Evolutionary conservation across 2,797 vertebrate species (phyloP).

Genomic region (Artibeus lituratus): DNA sequence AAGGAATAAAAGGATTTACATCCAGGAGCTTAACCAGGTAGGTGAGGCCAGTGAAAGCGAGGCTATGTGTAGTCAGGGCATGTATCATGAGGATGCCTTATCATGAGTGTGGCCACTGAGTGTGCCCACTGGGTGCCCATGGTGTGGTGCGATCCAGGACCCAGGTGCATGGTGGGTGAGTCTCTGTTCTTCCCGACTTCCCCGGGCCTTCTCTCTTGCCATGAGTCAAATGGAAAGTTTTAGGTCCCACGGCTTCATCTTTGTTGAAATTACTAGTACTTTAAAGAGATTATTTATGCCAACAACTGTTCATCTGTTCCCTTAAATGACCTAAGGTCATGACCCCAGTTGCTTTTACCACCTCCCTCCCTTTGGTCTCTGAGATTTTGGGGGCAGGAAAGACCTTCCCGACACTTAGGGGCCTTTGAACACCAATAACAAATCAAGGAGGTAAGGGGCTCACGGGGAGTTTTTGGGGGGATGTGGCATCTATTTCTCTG

Average conservation of each 20-base stretch:
- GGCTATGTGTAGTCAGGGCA: background rate
- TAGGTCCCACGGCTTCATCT: background rate
- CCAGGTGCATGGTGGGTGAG: background rate
- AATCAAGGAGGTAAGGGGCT: slow-evolving; percentile 48
- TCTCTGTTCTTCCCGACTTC: background rate
- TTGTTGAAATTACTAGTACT: slow-evolving; percentile 32
- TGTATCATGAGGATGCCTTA: background rate
- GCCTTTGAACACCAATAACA: background rate
- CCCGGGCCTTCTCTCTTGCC: background rate
- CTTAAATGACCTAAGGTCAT: background rate
- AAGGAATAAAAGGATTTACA: background rate
- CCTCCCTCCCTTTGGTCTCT: background rate
- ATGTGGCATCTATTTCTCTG: background rate
- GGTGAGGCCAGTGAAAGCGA: background rate
- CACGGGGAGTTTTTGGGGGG: background rate
- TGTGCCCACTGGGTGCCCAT: background rate
- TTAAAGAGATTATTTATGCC: slow-evolving; percentile 4
- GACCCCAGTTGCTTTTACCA: background rate
- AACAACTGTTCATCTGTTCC: background rate
- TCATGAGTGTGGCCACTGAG: background rate
- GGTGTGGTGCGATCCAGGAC: background rate
- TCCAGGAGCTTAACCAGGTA: background rate
- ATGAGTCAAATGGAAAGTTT: background rate
- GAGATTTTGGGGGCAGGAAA: background rate
- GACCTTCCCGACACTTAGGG: background rate